Base-by-base conservation (phyloP, 37 sponge, comb jelly and placozoan genomes). In the Halichondria panicea region DNA sequence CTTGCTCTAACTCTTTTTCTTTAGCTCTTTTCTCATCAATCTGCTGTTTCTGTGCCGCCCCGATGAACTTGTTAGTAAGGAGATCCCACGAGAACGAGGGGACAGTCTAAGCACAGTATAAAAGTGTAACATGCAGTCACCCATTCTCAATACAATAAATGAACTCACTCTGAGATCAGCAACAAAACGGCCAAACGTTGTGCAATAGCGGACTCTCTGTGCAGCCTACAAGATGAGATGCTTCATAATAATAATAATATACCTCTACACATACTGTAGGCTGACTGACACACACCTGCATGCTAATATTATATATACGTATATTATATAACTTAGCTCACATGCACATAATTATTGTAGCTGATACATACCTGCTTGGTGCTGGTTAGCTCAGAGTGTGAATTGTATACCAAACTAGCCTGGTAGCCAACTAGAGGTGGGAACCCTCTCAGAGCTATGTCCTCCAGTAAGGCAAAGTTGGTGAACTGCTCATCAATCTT, bases 131-230 rank as follows among this genome's bases (percentile, higher is more conserved):
- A 39, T 40, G 9, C 68, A 67, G 4, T 33, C 19, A 68, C 68
- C n/a, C 9, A 43, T n/a, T 43, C 6, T 1, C 45, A 43, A 27
- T 63, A n/a, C 43, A 63, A 6, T 37, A 3, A 0, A 41, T 19
- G 50, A 58, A 55, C 73, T 72, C 36, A 95, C 89, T 71, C 85
- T 84, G 0, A 75, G 24, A 64, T 76, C 73, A 34, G 92, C 86
- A 24, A 95, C 43, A 68, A 74, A 88, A 35, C 76, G 89, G 3
- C 96, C 96, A 78, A 95, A 91, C 43, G n/a, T 55, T 84, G 13
- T 80, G 88, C 55, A 95, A 44, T 28, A 46, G 63, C 60, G 63
- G 15, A 91, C 48, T 80, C 89, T 84, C n/a, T n/a, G n/a, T n/a
- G n/a, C n/a, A n/a, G n/a, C n/a, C n/a, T n/a, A n/a, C n/a, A n/a